Evolutionary conservation across 2,113 vertebrate species (phyloP), one percentile per base, ranked within the genome.

Genomic region (Grammomys dolichurus): DNA sequence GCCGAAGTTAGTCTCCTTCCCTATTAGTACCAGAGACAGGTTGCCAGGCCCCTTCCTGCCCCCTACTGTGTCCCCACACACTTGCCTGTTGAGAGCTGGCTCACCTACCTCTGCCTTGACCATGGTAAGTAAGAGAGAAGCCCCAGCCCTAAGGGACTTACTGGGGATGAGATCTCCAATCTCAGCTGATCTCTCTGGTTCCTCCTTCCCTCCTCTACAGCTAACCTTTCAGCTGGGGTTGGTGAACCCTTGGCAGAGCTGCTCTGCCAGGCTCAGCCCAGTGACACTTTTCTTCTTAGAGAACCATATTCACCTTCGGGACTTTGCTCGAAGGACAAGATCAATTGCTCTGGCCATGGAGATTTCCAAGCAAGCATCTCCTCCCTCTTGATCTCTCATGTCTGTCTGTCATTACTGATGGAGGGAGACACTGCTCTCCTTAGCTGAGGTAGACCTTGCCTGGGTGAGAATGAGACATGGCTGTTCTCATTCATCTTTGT

Each of bases 391-490:
- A 58, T 56, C 80, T 51, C 89, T 73, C 58, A 46, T 33, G 20
- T 56, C 11, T 22, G 28, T 22, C 5, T 36, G 91, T 51, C 31
- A 22, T 36, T 0, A 0, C 17, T 43, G 56, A 65, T 2, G 5
- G 56, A 84, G 22, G 7, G 78, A 78, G 56, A 43, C 0, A 0
- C 78, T 8, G 0, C 58, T 78, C 75, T 60, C 63, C 87, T 54
- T 8, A 77, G 87, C n/a, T 70, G 72, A 89, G 36, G 20, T 0
- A 9, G 51, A 43, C 84, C 46, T 51, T 81, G 75, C 63, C 75
- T 12, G 0, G 4, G n/a, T 43, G 72, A 75, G n/a, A 43, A 40
- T 10, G n/a, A 40, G 58, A 84, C 48, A 51, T 76, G 72, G 70
- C 56, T 58, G 70, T 48, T 63, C 31, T 13, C 14, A 33, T 8